These are phyloP conservation scores for Crotalus helleri DNA, from an alignment of 2,113 vertebrate genomes.

Conservation along the genomic window DNA sequence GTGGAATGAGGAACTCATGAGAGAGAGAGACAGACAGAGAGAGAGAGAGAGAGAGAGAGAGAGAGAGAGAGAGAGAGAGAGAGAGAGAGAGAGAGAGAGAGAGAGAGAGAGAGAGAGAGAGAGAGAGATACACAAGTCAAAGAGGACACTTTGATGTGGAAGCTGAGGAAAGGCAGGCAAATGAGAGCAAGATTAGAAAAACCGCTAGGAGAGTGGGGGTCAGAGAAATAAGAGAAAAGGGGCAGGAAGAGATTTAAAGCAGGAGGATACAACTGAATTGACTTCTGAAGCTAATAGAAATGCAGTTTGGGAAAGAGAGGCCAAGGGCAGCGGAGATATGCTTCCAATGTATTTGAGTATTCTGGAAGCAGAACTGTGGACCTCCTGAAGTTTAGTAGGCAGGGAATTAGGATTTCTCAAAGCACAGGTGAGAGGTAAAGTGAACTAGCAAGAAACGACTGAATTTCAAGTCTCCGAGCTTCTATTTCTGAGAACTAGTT, in stretches of 20 bases:
- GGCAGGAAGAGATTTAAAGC: slow-evolving; percentile 19
- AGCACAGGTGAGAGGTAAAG: not conserved
- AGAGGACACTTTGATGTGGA: not conserved
- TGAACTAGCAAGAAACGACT: not conserved
- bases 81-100: fast-evolving
- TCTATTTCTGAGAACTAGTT: not conserved
- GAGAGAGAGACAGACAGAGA: fast-evolving
- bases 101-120: fast-evolving
- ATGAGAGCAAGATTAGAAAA: slow-evolving; percentile 4
- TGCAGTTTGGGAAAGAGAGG: not conserved
- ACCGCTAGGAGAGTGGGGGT: not conserved
- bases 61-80: fast-evolving
- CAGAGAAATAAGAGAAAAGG: not conserved
- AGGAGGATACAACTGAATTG: slow-evolving; percentile 29
- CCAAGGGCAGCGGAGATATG: not conserved
- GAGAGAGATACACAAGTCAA: not conserved
- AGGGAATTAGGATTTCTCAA: slow-evolving; percentile 9
- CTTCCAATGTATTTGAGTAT: not conserved
- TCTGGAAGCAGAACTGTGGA: not conserved
- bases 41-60: fast-evolving
- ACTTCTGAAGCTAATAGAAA: slow-evolving; percentile 10
- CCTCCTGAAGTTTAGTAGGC: slow-evolving; percentile 8
- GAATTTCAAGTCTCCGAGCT: not conserved
- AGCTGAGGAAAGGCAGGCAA: not conserved
- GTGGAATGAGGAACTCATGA: slow-evolving; percentile 1